Percentiles rank a stretch among this genome's conserved stretches.
These are phyloP conservation scores for Siniperca obscura DNA, from an alignment of 2,797 vertebrate genomes.

Conservation along the genomic window DNA sequence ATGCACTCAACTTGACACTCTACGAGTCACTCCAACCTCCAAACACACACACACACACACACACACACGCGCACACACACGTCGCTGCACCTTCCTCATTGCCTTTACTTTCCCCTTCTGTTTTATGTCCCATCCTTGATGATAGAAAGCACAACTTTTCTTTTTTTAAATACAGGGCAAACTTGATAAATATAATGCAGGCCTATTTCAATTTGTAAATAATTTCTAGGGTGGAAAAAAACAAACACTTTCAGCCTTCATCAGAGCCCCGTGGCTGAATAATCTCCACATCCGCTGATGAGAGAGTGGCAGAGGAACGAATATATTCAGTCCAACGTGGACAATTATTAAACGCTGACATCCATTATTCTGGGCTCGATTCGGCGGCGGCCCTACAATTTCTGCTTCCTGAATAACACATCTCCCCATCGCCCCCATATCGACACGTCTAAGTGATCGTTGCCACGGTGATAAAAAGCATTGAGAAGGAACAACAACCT, in stretches of 20 bases:
- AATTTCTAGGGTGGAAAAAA: background rate
- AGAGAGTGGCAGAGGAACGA: slow-evolving; percentile 29
- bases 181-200: slow-evolving; percentile 12
- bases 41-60: slow-evolving; percentile 18
- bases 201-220: slow-evolving; percentile 33
- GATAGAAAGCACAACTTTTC: background rate
- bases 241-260: slow-evolving; percentile 6
- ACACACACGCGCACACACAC: slow-evolving; percentile 13
- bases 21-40: background rate
- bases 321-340: slow-evolving; percentile 34
- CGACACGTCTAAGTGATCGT: slow-evolving; percentile 73
- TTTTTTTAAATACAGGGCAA: too few relatives aligned
- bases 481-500: slow-evolving; percentile 62
- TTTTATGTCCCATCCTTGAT: background rate
- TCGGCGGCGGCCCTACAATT: slow-evolving; percentile 55
- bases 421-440: slow-evolving; percentile 71
- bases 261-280: slow-evolving; percentile 17
- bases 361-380: slow-evolving; percentile 48
- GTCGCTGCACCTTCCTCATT: background rate
- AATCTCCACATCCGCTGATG: slow-evolving; percentile 32
- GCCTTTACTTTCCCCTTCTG: background rate
- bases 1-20: slow-evolving; percentile 21
- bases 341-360: slow-evolving; percentile 38
- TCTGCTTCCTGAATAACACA: slow-evolving; percentile 72
- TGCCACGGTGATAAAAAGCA: slow-evolving; percentile 76